Conservation (phyloP, 2,113 vertebrate species). For the Dipodomys ordii region DNA sequence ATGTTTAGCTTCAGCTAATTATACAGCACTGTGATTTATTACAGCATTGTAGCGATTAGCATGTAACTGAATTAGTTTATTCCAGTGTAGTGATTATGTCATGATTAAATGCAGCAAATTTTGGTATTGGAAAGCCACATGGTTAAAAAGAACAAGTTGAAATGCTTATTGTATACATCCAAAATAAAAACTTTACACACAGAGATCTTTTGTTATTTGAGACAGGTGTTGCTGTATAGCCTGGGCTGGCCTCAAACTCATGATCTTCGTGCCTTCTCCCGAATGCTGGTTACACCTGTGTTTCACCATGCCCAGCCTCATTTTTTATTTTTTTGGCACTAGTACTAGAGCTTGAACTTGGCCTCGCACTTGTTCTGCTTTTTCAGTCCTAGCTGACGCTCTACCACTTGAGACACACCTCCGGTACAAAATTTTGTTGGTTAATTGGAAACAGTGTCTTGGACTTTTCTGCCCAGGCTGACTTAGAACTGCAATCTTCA, state of each 20-base stretch:
- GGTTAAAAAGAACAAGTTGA: background rate
- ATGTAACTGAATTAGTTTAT: background rate
- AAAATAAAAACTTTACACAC: background rate
- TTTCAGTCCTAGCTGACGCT: background rate
- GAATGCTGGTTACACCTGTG: no score
- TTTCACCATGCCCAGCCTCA: background rate
- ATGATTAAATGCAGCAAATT: background rate
- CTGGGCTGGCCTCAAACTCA: background rate
- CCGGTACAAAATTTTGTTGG: no score
- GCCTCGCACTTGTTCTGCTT: no score
- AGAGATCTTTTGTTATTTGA: background rate
- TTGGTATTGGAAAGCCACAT: background rate
- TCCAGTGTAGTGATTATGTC: no score
- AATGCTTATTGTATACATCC: background rate
- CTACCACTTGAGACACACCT: no score
- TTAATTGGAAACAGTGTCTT: no score
- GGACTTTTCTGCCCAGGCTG: no score
- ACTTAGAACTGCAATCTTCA: no score
- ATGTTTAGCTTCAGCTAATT: constrained; percentile 35
- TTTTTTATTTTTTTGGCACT: background rate
- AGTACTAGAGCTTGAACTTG: no score
- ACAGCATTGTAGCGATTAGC: background rate
- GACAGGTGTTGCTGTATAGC: background rate
- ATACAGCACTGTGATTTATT: constrained; percentile 31
- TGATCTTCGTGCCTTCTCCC: background rate